phyloP scores from a whole-genome alignment of 2,888 invertebrate species.

The Aleiodes leptofemur region DNA sequence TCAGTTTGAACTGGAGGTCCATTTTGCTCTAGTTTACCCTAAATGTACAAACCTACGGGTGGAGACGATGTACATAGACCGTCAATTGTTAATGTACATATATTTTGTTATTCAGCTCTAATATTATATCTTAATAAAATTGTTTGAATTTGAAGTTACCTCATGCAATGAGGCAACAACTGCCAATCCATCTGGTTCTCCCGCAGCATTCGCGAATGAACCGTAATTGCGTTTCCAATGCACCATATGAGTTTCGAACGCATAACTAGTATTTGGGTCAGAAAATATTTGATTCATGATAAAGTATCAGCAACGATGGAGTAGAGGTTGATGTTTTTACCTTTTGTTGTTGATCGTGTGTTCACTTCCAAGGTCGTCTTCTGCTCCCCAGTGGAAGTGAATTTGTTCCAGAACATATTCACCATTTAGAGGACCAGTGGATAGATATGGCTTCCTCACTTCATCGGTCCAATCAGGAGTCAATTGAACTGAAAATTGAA shows the following conservation, averaged over 20 bases:
- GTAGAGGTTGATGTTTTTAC: conserved; percentile 52
- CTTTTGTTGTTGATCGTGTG: conserved; percentile 82
- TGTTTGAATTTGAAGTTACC: neutral
- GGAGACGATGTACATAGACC: no score
- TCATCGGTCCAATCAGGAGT: conserved; percentile 58
- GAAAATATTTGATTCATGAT: neutral
- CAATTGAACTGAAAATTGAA: conserved; percentile 52
- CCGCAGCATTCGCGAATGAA: conserved; percentile 23
- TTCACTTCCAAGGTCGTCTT: conserved; percentile 85
- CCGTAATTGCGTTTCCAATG: conserved; percentile 39
- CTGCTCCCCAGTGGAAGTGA: conserved; percentile 88
- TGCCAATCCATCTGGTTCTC: conserved; percentile 39
- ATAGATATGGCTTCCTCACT: conserved; percentile 75
- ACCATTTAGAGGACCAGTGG: conserved; percentile 79
- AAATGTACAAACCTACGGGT: no score
- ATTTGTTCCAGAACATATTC: conserved; percentile 83
- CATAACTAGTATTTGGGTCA: conserved; percentile 31
- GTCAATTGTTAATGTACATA: no score
- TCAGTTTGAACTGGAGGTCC: no score
- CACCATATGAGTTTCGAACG: conserved; percentile 47
- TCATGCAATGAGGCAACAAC: conserved; percentile 38
- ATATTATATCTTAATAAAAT: no score
- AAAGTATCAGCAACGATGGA: neutral
- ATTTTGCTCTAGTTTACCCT: no score
- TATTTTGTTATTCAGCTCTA: no score